Evolutionary conservation across 2,888 invertebrate genomes (phyloP), one percentile per base, ranked within the genome.

Genomic region (Cremastinae sp.): DNA sequence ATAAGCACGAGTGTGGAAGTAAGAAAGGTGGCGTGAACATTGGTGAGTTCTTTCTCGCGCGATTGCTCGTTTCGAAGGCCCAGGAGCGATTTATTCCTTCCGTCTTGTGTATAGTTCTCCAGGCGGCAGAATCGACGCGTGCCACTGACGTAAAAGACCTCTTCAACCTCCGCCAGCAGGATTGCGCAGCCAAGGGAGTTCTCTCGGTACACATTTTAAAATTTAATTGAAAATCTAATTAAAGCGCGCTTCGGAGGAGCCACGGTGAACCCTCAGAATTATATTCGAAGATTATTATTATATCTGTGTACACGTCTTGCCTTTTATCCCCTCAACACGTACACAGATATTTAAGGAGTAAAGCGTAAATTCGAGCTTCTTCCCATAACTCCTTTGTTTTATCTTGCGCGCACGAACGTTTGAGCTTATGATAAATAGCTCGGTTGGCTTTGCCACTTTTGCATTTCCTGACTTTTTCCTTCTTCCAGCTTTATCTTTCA

Each of bases 161-260:
- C n/a, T n/a, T n/a, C 53, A 61, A 36, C 49, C 34, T 16, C 43
- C 8, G 22, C 41, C 28, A 38, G 9, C 28, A 38, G 3, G 41
- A 69, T 28, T 18, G 20, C 68, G 20, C 28, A 12, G 54, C 69
- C 75, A 77, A 75, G 78, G 80, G 79, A n/a, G n/a, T n/a, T n/a
- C 80, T 69, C 62, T 78, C 69, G 80, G 79, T 79, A 80, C 75
- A 79, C 83, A 79, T 84, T 84, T 84, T 83, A 81, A 83, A 83
- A 83, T 84, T 81, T 84, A 83, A 83, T 84, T 83, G 83, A 81
- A 83, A 83, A 84, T 82, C 83, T 84, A 82, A 84, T 84, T 84
- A 83, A 82, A 78, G 77, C 75, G 51, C 62, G 72, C 71, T 47
- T 54, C 34, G 54, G 45, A 16, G 49, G 34, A 38, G 41, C 34